phyloP scores from a whole-genome alignment of 2,888 invertebrate species.

The Lampropteryx suffumata region DNA sequence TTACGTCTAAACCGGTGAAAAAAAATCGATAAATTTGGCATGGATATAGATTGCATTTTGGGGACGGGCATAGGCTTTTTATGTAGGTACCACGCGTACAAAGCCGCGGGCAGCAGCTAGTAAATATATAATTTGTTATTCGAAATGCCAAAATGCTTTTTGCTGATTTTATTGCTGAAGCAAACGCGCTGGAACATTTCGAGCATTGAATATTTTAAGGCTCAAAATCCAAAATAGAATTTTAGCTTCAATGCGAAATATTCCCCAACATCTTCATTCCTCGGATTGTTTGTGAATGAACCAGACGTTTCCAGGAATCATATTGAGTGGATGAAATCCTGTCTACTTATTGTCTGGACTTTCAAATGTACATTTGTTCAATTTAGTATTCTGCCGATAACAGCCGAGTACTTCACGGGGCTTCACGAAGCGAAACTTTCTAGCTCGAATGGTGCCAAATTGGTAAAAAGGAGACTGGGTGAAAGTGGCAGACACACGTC shows the following conservation, averaged over 20 bases:
- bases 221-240: not conserved
- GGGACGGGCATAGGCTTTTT: too few species aligned
- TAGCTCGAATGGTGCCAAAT: conserved; percentile 7
- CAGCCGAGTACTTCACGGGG: conserved; percentile 10
- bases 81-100: too few species aligned
- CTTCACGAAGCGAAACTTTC: conserved; percentile 5
- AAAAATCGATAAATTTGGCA: too few species aligned
- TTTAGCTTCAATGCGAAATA: not conserved
- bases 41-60: too few species aligned
- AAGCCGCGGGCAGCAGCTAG: too few species aligned
- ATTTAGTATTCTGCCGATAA: conserved; percentile 17
- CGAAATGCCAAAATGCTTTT: too few species aligned
- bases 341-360: conserved; percentile 5
- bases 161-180: too few species aligned
- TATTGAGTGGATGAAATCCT: conserved; percentile 8
- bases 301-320: conserved; percentile 10
- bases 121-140: too few species aligned
- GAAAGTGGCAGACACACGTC: not conserved
- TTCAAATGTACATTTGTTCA: conserved; percentile 19
- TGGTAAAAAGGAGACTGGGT: not conserved
- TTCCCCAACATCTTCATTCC: not conserved
- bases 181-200: too few species aligned
- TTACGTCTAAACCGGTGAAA: too few species aligned
- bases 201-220: too few species aligned
- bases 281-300: conserved; percentile 3